A percentile compares a stretch with the other conserved stretches of the same genome.
Evolutionary conservation across 2,888 invertebrate genomes (phyloP).

Genomic region (Cordilura impudica): DNA sequence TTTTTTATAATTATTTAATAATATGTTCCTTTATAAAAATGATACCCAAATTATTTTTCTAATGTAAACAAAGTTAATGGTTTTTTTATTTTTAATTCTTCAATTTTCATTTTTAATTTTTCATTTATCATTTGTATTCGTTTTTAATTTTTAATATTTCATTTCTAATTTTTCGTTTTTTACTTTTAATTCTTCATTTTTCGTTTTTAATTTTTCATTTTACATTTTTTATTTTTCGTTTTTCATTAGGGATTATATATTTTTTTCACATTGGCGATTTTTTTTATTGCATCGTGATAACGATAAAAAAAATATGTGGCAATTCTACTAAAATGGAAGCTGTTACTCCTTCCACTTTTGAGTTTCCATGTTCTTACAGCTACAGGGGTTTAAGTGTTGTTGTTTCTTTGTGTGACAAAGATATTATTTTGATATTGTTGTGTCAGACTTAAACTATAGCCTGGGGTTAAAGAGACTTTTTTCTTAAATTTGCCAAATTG

Average conservation of each 20-base stretch:
- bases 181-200: too few relatives aligned
- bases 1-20: too few relatives aligned
- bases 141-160: too few relatives aligned
- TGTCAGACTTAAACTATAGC: too few relatives aligned
- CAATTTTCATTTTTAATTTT: too few relatives aligned
- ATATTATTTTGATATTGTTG: neutral
- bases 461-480: neutral
- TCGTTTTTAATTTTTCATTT: neutral
- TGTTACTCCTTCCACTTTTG: slow-evolving; percentile 30
- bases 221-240: neutral
- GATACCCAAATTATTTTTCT: too few relatives aligned
- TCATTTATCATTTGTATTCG: too few relatives aligned
- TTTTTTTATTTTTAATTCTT: too few relatives aligned
- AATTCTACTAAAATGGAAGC: slow-evolving; percentile 10
- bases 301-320: neutral
- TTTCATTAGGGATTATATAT: neutral
- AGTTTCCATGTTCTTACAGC: slow-evolving; percentile 14
- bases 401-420: neutral
- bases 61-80: too few relatives aligned
- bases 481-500: too few relatives aligned
- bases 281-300: neutral
- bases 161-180: too few relatives aligned
- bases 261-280: neutral
- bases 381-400: slow-evolving; percentile 28
- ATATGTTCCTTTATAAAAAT: too few relatives aligned